Evolutionary conservation across 2,797 vertebrate species (phyloP).

Genomic region (Decapterus maruadsi): DNA sequence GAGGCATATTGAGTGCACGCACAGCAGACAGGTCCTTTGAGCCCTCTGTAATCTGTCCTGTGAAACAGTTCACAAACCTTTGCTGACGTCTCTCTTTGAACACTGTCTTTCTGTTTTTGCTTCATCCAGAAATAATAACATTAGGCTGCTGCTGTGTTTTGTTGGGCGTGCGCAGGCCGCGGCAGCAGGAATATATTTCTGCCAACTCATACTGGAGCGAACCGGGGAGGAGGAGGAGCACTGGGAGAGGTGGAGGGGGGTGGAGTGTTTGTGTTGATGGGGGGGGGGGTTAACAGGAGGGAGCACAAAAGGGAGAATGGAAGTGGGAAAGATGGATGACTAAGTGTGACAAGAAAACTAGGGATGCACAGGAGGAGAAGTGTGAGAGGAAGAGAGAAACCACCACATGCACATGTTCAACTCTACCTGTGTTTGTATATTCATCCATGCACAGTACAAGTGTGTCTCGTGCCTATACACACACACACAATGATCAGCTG

Average conservation of each 20-base stretch:
- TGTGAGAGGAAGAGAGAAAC: constrained; percentile 1
- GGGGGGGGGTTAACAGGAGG: constrained; percentile 9
- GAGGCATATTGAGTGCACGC: constrained; percentile 24
- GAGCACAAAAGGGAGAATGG: constrained; percentile 31
- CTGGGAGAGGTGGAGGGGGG: not conserved
- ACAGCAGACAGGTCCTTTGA: constrained; percentile 46
- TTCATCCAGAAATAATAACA: constrained; percentile 68
- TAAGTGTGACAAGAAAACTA: constrained; percentile 59
- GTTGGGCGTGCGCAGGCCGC: constrained; percentile 38
- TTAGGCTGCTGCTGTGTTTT: constrained; percentile 52
- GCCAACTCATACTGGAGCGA: constrained; percentile 63
- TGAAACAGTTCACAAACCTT: constrained; percentile 63
- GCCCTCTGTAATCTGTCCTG: constrained; percentile 49
- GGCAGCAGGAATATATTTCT: constrained; percentile 71
- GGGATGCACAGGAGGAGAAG: constrained; percentile 28
- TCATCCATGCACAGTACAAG: not conserved
- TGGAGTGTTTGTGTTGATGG: not conserved
- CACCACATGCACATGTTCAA: too few species aligned
- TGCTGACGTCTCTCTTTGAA: constrained; percentile 67
- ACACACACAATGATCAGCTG: not conserved
- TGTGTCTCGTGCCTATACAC: not conserved
- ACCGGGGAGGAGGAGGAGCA: not conserved
- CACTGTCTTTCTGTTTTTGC: constrained; percentile 48
- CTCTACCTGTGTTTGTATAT: constrained; percentile 17
- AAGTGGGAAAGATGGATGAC: constrained; percentile 58